Evolutionary conservation across 2,797 vertebrate species (phyloP).

Genomic region (Tenualosa ilisha): DNA sequence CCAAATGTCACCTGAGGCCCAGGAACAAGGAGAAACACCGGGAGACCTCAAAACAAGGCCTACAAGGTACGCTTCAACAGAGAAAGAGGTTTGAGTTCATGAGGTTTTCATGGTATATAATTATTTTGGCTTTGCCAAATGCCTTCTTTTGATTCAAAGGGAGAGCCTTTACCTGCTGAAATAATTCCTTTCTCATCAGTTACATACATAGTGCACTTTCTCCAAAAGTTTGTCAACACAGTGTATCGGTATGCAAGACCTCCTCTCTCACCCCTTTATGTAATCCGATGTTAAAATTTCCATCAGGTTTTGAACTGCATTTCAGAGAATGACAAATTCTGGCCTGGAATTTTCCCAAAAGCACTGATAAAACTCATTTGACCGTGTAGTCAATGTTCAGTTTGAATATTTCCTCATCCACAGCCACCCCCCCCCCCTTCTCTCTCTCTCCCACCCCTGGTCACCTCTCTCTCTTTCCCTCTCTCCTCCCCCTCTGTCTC

Average conservation of each 20-base stretch:
- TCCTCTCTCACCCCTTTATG: background rate
- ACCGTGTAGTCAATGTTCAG: background rate
- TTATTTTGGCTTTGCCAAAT: too few relatives aligned
- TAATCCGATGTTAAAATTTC: background rate
- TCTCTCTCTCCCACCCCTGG: background rate
- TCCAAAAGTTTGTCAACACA: too few relatives aligned
- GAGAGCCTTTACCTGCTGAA: too few relatives aligned
- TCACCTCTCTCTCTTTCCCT: constrained; percentile 6
- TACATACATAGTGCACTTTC: too few relatives aligned
- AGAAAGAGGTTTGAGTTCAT: too few relatives aligned
- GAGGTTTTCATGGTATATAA: too few relatives aligned
- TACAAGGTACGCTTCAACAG: constrained; percentile 71
- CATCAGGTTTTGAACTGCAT: background rate
- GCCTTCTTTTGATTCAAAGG: too few relatives aligned
- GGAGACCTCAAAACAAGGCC: constrained; percentile 75
- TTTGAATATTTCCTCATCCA: background rate
- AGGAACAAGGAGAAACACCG: constrained; percentile 84
- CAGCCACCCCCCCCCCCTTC: background rate
- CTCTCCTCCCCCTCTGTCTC: constrained; percentile 37
- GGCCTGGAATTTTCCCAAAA: background rate
- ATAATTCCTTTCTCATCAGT: too few relatives aligned
- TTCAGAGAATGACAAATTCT: background rate
- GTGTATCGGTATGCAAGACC: background rate
- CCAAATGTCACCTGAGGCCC: constrained; percentile 89
- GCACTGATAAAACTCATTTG: background rate